A percentile compares a stretch with the other conserved stretches of the same genome.
Conservation (phyloP, 92 coral and sea anemone genomes). For the Phenganax subtilis region DNA sequence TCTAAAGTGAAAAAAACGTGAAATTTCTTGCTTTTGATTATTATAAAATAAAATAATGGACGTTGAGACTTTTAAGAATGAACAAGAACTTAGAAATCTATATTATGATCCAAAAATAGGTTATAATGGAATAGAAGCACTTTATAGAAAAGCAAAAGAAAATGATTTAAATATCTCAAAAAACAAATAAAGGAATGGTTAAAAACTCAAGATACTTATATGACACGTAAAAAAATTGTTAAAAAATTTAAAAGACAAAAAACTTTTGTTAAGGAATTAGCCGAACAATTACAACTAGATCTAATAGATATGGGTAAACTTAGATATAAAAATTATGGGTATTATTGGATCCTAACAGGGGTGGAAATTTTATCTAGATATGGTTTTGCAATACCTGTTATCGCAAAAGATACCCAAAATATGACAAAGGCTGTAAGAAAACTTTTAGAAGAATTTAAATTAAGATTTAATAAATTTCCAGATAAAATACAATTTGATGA, state of each 20-base stretch:
- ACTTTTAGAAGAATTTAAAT: background rate
- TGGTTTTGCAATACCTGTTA: background rate
- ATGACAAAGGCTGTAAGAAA: constrained; percentile 12
- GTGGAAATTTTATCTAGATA: constrained; percentile 23
- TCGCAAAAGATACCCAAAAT: background rate
- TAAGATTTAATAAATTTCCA: constrained; percentile 1
- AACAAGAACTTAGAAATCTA: constrained; percentile 15
- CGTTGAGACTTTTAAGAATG: background rate
- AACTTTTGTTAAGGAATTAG: constrained; percentile 8
- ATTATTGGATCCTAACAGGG: constrained; percentile 29
- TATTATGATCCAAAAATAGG: constrained; percentile 20
- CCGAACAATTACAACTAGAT: constrained; percentile 27
- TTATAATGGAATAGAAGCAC: constrained; percentile 3
- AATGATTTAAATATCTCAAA: background rate
- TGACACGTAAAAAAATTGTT: constrained; percentile 24
- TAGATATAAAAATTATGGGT: background rate
- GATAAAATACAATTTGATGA: constrained; percentile 6
- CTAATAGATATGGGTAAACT: constrained; percentile 23
- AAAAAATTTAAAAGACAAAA: constrained; percentile 10
- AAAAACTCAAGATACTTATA: constrained; percentile 24
- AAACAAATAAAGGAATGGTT: constrained; percentile 21
- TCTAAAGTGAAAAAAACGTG: background rate
- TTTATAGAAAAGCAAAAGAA: constrained; percentile 12
- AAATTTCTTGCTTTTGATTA: background rate
- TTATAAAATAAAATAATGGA: too few relatives aligned